phyloP scores from a whole-genome alignment of 1,140 invertebrate genomes.

The Drosophila orosa region DNA sequence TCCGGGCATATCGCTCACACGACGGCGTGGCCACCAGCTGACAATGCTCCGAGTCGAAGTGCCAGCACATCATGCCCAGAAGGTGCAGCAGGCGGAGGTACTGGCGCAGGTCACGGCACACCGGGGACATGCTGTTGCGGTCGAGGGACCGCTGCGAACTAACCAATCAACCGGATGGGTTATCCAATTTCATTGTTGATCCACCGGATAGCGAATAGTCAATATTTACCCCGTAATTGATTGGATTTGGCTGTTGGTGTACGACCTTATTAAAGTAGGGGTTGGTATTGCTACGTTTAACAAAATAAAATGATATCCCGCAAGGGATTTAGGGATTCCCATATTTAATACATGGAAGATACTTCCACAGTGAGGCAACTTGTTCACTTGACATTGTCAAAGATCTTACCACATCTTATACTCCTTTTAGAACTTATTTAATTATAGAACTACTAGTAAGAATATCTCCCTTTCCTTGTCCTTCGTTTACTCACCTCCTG shows the following conservation, averaged over 20 bases:
- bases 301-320: background rate
- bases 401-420: no score
- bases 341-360: background rate
- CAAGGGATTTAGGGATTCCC: background rate
- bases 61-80: slow-evolving; percentile 55
- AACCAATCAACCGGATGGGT: slow-evolving; percentile 37
- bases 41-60: slow-evolving; percentile 38
- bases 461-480: rapidly evolving
- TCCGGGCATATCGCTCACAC: slow-evolving; percentile 42
- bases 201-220: slow-evolving; percentile 13
- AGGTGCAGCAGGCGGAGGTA: slow-evolving; percentile 42
- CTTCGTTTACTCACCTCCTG: slow-evolving; percentile 25
- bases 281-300: no score
- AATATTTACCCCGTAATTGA: slow-evolving; percentile 20
- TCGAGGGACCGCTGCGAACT: slow-evolving; percentile 11
- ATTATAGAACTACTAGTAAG: background rate
- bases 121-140: slow-evolving; percentile 47
- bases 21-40: slow-evolving; percentile 21
- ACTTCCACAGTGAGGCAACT: no score
- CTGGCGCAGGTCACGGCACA: slow-evolving; percentile 45
- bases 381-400: no score
- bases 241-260: background rate
- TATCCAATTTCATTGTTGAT: slow-evolving; percentile 10
- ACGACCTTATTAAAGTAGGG: slow-evolving; percentile 6
- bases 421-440: background rate